Evolutionary conservation across 2,888 invertebrate genomes (phyloP).

Genomic region (Homarus gammarus): DNA sequence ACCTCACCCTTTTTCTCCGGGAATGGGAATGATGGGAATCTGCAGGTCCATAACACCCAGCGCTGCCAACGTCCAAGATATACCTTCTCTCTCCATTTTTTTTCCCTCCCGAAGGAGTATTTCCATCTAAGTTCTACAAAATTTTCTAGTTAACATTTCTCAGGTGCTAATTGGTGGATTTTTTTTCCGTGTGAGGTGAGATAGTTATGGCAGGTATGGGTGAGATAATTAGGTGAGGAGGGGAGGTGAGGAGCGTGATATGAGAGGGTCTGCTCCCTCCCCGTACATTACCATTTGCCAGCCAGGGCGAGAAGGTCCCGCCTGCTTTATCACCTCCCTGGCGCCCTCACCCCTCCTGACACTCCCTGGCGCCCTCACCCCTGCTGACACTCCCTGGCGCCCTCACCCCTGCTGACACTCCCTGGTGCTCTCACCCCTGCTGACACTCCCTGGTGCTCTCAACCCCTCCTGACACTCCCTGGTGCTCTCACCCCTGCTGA

Average conservation of each 20-base stretch:
- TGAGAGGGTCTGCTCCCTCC: constrained; percentile 9
- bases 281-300: constrained; percentile 24
- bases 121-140: too few relatives aligned
- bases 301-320: background rate
- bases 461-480: background rate
- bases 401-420: background rate
- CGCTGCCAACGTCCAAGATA: constrained; percentile 43
- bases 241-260: background rate
- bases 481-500: background rate
- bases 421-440: background rate
- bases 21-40: constrained; percentile 58
- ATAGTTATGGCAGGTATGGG: background rate
- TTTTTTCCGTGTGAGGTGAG: too few relatives aligned
- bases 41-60: constrained; percentile 46
- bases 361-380: background rate
- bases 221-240: background rate
- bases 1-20: constrained; percentile 45
- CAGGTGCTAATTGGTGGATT: too few relatives aligned
- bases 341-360: constrained; percentile 14
- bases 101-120: too few relatives aligned
- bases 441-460: background rate
- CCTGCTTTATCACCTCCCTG: constrained; percentile 40
- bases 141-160: too few relatives aligned
- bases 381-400: background rate
- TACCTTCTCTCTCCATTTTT: background rate